Evolutionary conservation across 2,888 invertebrate genomes (phyloP), one percentile per base, ranked within the genome.

Genomic region (Ormyrus thymus): DNA sequence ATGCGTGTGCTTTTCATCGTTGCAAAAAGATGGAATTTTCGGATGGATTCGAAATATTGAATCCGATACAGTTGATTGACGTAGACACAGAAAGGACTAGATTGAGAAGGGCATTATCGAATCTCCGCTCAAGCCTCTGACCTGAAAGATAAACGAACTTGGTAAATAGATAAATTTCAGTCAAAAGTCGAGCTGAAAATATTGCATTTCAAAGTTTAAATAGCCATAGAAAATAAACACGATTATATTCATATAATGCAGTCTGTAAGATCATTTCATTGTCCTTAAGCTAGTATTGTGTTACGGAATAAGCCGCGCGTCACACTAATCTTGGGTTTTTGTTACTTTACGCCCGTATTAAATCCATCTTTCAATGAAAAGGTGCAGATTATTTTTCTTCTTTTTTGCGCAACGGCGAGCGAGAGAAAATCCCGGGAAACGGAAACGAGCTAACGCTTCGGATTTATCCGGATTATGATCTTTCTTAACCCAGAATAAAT

Each of bases 391-490:
- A 71, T 71, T 77, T 77, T 77, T 72, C 51, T 62, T 65, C 6
- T 46, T 8, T 13, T 29, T 29, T 46, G 51, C 53, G 43, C 8
- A 8, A 43, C 11, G n/a, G 59, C n/a, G 29, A 29, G 51, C 48
- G 2, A 9, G 6, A n/a, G 15, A 51, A 78, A 73, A 78, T 68
- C 62, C 53, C 11, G 8, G 58, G 11, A 61, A 50, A 62, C 50
- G 29, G 46, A 68, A 73, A 62, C 61, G 68, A 15, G 68, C 50
- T 61, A 65, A 65, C 50, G 29, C 64, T 46, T n/a, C 58, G 68
- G 69, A 74, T 78, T 78, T 73, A 45, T n/a, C 29, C 15, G 69
- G 74, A 62, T 74, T 64, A 69, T 72, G 50, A 72, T 73, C 50
- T 51, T 45, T 51, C 68, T 62, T 69, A 6, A 51, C 10, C 9